These are phyloP conservation scores for Crenuchus spilurus DNA, from an alignment of 2,797 vertebrate genomes.

Conservation along the genomic window DNA sequence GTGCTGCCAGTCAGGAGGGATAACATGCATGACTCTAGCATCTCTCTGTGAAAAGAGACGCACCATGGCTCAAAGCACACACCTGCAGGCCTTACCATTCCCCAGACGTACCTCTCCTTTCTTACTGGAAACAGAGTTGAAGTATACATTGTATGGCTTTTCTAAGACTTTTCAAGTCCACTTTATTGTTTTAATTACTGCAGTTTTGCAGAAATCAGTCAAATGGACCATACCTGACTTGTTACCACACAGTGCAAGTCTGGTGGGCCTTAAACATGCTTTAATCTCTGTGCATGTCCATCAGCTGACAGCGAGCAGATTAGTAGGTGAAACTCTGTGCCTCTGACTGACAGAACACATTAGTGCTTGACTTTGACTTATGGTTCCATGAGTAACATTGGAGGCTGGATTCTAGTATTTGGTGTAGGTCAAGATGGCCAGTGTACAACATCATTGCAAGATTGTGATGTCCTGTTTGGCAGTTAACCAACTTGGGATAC, in stretches of 20 bases:
- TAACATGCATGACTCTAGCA: constrained; percentile 37
- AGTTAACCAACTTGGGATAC: background rate
- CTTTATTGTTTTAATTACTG: constrained; percentile 64
- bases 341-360: constrained; percentile 25
- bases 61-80: constrained; percentile 37
- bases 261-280: constrained; percentile 56
- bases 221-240: constrained; percentile 55
- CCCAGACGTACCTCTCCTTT: constrained; percentile 53
- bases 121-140: constrained; percentile 61
- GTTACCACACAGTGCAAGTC: constrained; percentile 66
- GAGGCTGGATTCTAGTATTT: background rate
- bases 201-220: constrained; percentile 53
- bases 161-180: constrained; percentile 66
- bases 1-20: constrained; percentile 25
- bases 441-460: background rate
- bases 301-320: constrained; percentile 64
- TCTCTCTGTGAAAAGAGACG: constrained; percentile 57
- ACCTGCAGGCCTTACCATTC: constrained; percentile 67
- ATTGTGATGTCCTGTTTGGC: background rate
- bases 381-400: background rate
- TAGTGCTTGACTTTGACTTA: background rate
- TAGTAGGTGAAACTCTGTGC: constrained; percentile 51
- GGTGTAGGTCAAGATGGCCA: background rate
- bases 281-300: constrained; percentile 51
- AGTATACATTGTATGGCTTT: constrained; percentile 72